Percentiles rank a stretch among this genome's conserved stretches.
These are phyloP conservation scores for Scaptomyza tumidula DNA, from an alignment of 2,888 invertebrate species.

Conservation along the genomic window DNA sequence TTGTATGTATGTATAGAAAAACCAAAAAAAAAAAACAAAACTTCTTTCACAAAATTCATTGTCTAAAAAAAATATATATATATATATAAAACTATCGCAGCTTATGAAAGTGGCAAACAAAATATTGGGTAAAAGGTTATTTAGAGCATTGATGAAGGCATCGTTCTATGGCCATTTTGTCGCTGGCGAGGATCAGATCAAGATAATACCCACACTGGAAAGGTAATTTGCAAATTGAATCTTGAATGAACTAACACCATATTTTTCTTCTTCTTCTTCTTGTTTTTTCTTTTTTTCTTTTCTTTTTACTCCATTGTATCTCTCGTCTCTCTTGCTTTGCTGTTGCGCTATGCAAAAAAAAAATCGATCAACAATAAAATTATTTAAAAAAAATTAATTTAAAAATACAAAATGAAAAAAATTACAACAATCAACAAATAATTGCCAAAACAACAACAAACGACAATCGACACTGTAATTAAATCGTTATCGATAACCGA, in stretches of 20 bases:
- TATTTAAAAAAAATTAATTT: constrained; percentile 4
- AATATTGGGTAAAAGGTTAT: constrained; percentile 92
- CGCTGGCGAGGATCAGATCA: constrained; percentile 96
- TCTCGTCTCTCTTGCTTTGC: constrained; percentile 38
- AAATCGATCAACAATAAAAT: constrained; percentile 14
- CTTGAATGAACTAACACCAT: constrained; percentile 70
- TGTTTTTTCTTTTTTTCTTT: constrained; percentile 62
- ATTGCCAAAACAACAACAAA: not conserved
- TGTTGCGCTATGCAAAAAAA: constrained; percentile 33
- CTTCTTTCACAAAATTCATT: constrained; percentile 16
- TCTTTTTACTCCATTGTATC: constrained; percentile 64
- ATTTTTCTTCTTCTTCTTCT: constrained; percentile 57
- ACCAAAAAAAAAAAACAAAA: constrained; percentile 10
- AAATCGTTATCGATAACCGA: constrained; percentile 21
- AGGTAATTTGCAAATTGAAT: constrained; percentile 85
- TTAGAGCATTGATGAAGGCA: constrained; percentile 93
- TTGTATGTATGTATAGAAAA: constrained; percentile 14
- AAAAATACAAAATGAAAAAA: not conserved
- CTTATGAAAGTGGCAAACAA: constrained; percentile 92
- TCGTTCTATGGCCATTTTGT: constrained; percentile 99
- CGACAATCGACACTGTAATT: not conserved
- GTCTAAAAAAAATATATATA: constrained; percentile 34
- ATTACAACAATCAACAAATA: constrained; percentile 8
- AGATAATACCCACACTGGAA: constrained; percentile 93
- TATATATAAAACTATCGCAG: constrained; percentile 85